phyloP scores from a whole-genome alignment of 37 sponge, comb jelly and placozoan species.

The Theonella swinhoei region DNA sequence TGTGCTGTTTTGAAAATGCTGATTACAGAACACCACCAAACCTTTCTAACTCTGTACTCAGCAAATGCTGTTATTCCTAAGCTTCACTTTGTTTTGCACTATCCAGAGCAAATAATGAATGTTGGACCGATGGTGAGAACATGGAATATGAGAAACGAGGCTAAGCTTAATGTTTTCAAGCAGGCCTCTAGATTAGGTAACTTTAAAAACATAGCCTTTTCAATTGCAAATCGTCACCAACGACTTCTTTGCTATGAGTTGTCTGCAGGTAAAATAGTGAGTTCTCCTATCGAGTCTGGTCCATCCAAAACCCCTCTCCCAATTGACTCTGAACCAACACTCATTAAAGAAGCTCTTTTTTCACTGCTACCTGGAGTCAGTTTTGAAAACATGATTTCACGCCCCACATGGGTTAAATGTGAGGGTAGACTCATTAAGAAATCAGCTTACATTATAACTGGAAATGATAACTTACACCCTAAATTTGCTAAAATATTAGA shows the following conservation, averaged over 20 bases:
- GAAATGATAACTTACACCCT: too few relatives aligned
- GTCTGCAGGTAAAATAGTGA: neutral
- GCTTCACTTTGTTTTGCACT: slow-evolving; percentile 31
- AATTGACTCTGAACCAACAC: neutral
- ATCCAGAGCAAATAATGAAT: slow-evolving; percentile 21
- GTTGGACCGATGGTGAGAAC: slow-evolving; percentile 38
- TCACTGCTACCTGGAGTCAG: slow-evolving; percentile 6
- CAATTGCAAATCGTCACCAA: slow-evolving; percentile 30
- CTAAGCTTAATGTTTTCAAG: slow-evolving; percentile 41
- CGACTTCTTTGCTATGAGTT: slow-evolving; percentile 21
- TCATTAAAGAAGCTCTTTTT: neutral
- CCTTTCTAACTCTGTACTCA: slow-evolving; percentile 10
- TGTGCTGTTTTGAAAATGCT: slow-evolving; percentile 15
- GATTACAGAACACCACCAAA: slow-evolving; percentile 18
- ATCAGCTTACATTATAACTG: too few relatives aligned
- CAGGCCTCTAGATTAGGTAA: slow-evolving; percentile 16
- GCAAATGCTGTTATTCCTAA: slow-evolving; percentile 14
- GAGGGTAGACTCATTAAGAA: neutral
- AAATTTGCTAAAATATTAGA: too few relatives aligned
- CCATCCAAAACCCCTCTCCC: neutral
- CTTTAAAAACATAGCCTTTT: slow-evolving; percentile 46
- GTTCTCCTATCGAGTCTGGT: slow-evolving; percentile 4
- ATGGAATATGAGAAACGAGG: slow-evolving; percentile 55
- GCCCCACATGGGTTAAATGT: slow-evolving; percentile 25
- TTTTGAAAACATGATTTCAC: neutral